Base-by-base conservation (phyloP, 2,113 vertebrate genomes). In the Lepus europaeus region DNA sequence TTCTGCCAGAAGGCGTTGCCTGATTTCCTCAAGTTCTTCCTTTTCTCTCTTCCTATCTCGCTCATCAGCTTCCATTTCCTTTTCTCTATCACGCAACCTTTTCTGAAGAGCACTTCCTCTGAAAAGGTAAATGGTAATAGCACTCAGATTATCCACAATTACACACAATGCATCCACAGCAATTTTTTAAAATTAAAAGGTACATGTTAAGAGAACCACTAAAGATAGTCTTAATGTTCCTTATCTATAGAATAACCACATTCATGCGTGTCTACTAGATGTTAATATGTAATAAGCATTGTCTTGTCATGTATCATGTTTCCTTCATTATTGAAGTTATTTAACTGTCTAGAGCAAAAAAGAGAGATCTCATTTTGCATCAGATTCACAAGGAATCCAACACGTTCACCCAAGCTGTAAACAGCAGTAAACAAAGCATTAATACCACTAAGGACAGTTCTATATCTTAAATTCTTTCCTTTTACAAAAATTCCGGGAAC, bases 21-120 rank as follows among this genome's bases (percentile, higher is more conserved):
- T 98, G 97, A 99, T 99, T 98, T 99, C 99, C 97, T 99, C 99
- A 90, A 99, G 97, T 97, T 99, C 99, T 98, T 99, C 99, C 97
- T 99, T 99, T 97, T 99, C 99, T 63, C 99, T 98, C 97, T 99
- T 99, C 97, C 99, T 98, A 96, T 99, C 99, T 93, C 99, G 98
- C 98, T 99, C 99, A 97, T 99, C 99, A 76, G 98, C 99, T 98
- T 99, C 99, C 98, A 99, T 99, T 98, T 99, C 99, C 96, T 99
- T 99, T 98, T 99, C 99, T 88, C 99, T 95, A 97, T 99, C 99
- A 98, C 99, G 98, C 96, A 99, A 98, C 49, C 99, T 99, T 97
- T 99, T 99, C 98, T 99, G 99, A 98, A 99, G 99, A 91, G 99
- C 99, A 97, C 99, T 99, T 97, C 99, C 99, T 98, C 99, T 99